These are phyloP conservation scores for Junonia oenone DNA, from an alignment of 2,888 invertebrate species.

Conservation along the genomic window DNA sequence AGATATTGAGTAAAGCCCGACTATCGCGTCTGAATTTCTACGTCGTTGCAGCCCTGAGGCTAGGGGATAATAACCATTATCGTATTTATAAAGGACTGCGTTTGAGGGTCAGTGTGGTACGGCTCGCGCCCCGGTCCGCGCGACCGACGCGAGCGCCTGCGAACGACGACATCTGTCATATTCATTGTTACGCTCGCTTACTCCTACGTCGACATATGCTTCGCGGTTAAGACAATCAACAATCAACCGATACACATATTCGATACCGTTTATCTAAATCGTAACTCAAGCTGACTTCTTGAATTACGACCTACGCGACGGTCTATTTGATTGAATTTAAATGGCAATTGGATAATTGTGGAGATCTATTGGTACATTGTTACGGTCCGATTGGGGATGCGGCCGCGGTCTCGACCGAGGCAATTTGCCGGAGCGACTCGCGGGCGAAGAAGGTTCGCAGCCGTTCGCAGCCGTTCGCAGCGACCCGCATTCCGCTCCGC, in stretches of 20 bases:
- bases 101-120: slow-evolving; percentile 25
- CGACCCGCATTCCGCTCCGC: slow-evolving; percentile 39
- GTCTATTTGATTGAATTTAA: slow-evolving; percentile 17
- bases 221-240: slow-evolving; percentile 11
- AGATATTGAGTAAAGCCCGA: neutral
- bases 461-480: slow-evolving; percentile 25
- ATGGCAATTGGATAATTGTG: slow-evolving; percentile 20
- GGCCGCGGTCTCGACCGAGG: neutral
- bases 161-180: slow-evolving; percentile 10
- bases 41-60: slow-evolving; percentile 21
- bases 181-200: slow-evolving; percentile 7
- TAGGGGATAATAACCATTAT: slow-evolving; percentile 26
- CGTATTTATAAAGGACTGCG: slow-evolving; percentile 29
- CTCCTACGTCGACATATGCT: slow-evolving; percentile 11
- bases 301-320: slow-evolving; percentile 11
- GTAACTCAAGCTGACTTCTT: neutral
- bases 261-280: neutral
- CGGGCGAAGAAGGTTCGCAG: slow-evolving; percentile 3
- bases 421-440: neutral
- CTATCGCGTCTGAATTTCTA: neutral
- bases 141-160: slow-evolving; percentile 9
- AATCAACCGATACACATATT: slow-evolving; percentile 1
- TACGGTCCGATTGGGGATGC: slow-evolving; percentile 5
- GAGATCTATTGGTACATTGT: slow-evolving; percentile 15
- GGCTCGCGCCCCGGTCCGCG: slow-evolving; percentile 20